phyloP scores from a whole-genome alignment of 2,888 invertebrate species.

The Diarsia dahlii region DNA sequence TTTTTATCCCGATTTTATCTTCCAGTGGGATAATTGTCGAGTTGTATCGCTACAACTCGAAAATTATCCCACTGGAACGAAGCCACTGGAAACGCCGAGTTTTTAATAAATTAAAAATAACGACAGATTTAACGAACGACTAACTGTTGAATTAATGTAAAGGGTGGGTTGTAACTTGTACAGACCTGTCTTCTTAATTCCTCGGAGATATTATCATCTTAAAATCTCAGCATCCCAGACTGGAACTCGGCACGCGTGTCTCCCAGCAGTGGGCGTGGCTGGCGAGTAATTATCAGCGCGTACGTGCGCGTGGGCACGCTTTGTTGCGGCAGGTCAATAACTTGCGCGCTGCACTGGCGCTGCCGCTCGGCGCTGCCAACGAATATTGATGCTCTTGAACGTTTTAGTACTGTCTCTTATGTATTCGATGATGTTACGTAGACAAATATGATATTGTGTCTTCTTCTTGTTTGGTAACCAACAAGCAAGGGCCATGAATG shows the following conservation, averaged over 20 bases:
- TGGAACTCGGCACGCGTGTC: conserved; percentile 24
- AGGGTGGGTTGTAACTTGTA: too few species aligned
- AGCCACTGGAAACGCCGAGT: too few species aligned
- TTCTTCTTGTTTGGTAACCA: not conserved
- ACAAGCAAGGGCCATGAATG: not conserved
- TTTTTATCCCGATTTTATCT: too few species aligned
- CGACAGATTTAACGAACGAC: too few species aligned
- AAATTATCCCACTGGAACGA: too few species aligned
- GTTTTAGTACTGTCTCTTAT: conserved; percentile 2
- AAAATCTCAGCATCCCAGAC: not conserved
- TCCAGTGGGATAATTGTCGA: too few species aligned
- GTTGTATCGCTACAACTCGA: too few species aligned
- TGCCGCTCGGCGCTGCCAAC: not conserved
- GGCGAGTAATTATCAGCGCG: conserved; percentile 51
- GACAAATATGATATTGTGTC: not conserved
- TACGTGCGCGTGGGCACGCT: conserved; percentile 72
- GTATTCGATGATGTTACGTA: not conserved
- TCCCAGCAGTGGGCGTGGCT: conserved; percentile 8
- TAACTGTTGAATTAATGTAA: too few species aligned
- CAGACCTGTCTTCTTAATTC: not conserved
- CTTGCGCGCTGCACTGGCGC: conserved; percentile 40
- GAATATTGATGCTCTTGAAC: conserved; percentile 4
- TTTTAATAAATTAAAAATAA: too few species aligned
- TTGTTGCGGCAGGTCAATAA: conserved; percentile 74
- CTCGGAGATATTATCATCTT: not conserved